These are phyloP conservation scores for Gavialis gangeticus DNA, from an alignment of 2,113 vertebrate species.

Conservation along the genomic window DNA sequence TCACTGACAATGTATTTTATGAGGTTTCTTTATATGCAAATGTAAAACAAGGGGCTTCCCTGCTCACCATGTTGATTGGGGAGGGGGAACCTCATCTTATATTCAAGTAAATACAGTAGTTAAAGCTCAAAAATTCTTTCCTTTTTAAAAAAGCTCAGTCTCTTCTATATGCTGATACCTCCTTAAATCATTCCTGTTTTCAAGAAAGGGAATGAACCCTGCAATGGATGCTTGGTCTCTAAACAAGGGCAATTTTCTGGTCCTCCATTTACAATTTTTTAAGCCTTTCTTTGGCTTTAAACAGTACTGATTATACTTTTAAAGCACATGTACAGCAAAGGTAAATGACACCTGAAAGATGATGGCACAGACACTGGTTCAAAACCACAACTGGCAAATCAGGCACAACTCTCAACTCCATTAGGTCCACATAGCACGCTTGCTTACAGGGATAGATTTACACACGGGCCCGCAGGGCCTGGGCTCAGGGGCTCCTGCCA, in stretches of 20 bases:
- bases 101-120: no score
- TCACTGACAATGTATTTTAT: no score
- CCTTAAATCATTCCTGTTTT: background rate
- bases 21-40: no score
- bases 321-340: background rate
- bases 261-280: background rate
- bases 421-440: background rate
- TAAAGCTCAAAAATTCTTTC: no score
- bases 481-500: no score
- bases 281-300: background rate
- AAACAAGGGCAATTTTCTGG: background rate
- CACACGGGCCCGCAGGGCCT: no score
- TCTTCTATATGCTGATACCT: background rate
- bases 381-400: background rate
- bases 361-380: background rate
- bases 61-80: no score
- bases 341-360: background rate
- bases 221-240: background rate
- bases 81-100: no score
- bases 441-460: no score
- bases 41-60: no score
- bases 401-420: background rate
- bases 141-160: background rate
- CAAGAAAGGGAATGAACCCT: background rate
- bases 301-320: background rate